These are phyloP conservation scores for Phrynocephalus forsythii DNA, from an alignment of 2,797 vertebrate genomes.

Conservation along the genomic window DNA sequence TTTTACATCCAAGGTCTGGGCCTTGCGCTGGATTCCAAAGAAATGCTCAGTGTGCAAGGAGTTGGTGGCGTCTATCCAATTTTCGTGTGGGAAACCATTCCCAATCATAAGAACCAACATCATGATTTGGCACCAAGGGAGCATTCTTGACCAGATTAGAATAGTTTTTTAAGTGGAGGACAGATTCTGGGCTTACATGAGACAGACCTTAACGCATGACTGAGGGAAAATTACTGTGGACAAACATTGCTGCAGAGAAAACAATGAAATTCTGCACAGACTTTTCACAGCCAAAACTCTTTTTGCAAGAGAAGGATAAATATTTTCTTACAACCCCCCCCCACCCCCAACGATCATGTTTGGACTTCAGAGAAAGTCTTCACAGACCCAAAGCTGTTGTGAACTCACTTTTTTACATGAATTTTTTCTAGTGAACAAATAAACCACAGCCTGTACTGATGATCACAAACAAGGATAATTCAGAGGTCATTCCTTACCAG, in stretches of 20 bases:
- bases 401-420: background rate
- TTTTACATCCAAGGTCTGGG: slow-evolving; percentile 4
- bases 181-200: slow-evolving; percentile 7
- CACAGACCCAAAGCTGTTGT: background rate
- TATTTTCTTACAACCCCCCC: background rate
- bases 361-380: background rate
- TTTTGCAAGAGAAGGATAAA: background rate
- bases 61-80: slow-evolving; percentile 36
- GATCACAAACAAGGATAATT: background rate
- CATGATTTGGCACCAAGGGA: slow-evolving; percentile 26
- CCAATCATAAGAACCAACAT: slow-evolving; percentile 30
- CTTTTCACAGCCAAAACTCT: background rate
- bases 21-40: background rate
- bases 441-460: background rate
- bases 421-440: background rate
- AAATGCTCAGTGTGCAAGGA: background rate
- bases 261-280: background rate
- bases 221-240: background rate
- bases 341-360: background rate
- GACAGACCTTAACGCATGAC: background rate
- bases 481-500: background rate
- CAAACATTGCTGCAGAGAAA: background rate
- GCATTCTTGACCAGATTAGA: slow-evolving; percentile 38
- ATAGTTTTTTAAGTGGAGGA: slow-evolving; percentile 38
- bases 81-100: slow-evolving; percentile 34